Evolutionary conservation across 2,797 vertebrate genomes (phyloP).

Genomic region (Vespertilio murinus): DNA sequence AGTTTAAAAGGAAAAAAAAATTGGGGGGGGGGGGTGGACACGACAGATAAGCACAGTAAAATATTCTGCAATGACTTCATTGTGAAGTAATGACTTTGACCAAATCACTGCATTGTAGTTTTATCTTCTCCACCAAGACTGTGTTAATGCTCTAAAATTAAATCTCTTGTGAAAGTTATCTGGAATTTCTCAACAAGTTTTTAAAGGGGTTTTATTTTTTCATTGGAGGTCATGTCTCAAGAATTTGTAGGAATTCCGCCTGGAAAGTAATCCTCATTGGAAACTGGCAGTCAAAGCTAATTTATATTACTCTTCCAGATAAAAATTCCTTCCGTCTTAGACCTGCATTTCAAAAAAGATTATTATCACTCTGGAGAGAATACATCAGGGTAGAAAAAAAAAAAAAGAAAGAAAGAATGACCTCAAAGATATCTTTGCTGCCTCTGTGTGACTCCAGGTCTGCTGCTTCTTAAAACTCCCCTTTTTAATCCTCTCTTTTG

Average conservation of each 20-base stretch:
- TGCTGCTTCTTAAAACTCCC: constrained; percentile 61
- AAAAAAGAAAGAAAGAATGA: constrained; percentile 82
- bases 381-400: constrained; percentile 84
- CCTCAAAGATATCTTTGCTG: constrained; percentile 79
- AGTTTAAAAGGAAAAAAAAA: constrained; percentile 61
- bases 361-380: constrained; percentile 92
- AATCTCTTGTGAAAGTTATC: constrained; percentile 90
- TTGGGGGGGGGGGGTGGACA: constrained; percentile 42
- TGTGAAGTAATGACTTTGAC: constrained; percentile 86
- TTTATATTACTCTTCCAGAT: constrained; percentile 93
- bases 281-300: constrained; percentile 93
- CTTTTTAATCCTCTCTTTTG: constrained; percentile 65
- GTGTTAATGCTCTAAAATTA: constrained; percentile 90
- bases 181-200: constrained; percentile 93
- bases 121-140: constrained; percentile 88
- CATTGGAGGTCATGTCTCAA: constrained; percentile 89
- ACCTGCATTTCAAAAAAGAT: constrained; percentile 91
- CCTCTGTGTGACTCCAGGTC: constrained; percentile 73
- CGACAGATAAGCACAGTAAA: constrained; percentile 86
- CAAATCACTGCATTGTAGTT: constrained; percentile 86
- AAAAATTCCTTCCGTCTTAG: constrained; percentile 97
- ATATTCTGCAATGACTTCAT: constrained; percentile 89
- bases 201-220: constrained; percentile 90
- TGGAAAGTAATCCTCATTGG: constrained; percentile 95
- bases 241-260: constrained; percentile 92